These are phyloP conservation scores for Nesoenas mayeri DNA, from an alignment of 2,113 vertebrate genomes.

Conservation along the genomic window DNA sequence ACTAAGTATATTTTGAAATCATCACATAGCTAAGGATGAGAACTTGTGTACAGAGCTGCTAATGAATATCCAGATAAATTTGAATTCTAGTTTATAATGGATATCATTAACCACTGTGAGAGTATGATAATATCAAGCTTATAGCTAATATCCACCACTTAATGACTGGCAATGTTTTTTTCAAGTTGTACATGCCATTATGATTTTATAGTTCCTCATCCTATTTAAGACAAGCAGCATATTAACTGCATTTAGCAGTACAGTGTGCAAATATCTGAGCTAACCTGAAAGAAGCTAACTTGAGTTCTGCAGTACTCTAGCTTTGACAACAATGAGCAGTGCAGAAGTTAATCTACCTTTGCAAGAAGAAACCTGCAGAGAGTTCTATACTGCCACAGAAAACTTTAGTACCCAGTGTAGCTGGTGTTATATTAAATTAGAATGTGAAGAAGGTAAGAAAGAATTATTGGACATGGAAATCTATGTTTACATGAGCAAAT, in stretches of 20 bases:
- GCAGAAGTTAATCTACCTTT: background rate
- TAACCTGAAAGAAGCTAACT: background rate
- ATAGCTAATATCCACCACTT: slow-evolving; percentile 13
- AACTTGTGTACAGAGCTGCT: background rate
- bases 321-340: background rate
- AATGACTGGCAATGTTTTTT: background rate
- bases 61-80: slow-evolving; percentile 23
- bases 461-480: background rate
- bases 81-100: slow-evolving; percentile 14
- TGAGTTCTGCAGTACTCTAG: background rate
- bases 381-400: background rate
- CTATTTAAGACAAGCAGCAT: background rate
- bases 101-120: background rate
- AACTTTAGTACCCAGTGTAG: background rate
- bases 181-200: background rate
- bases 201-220: background rate
- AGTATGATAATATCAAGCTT: background rate
- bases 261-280: background rate
- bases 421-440: background rate
- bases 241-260: background rate
- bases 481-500: background rate
- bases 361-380: background rate
- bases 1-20: background rate
- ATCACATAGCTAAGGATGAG: background rate
- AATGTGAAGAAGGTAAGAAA: background rate